Percentiles rank a stretch among this genome's conserved stretches.
phyloP scores from a whole-genome alignment of 1,140 invertebrate species.

The Saxidomus purpurata region DNA sequence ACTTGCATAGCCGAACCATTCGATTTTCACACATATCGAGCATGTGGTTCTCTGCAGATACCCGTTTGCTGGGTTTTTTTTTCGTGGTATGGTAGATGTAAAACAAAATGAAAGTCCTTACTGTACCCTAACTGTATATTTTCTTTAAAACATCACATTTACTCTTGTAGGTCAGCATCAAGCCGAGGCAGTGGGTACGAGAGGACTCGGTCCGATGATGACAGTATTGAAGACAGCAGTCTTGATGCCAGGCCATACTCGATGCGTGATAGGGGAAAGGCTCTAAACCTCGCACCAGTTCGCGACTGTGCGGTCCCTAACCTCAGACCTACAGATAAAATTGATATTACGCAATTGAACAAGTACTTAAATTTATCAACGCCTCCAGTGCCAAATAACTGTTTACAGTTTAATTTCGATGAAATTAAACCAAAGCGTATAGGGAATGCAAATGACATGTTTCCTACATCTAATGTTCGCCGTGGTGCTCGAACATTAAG shows the following conservation, averaged over 20 bases:
- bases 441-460: conserved; percentile 15
- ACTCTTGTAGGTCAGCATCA: conserved; percentile 34
- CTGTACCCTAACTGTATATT: too few species aligned
- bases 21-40: too few species aligned
- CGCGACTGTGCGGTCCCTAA: conserved; percentile 38
- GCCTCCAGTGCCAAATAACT: conserved; percentile 27
- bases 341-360: conserved; percentile 47
- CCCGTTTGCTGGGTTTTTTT: too few species aligned
- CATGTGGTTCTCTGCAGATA: too few species aligned
- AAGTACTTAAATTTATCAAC: conserved; percentile 60
- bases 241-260: conserved; percentile 21
- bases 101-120: too few species aligned
- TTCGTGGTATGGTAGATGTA: too few species aligned
- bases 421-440: conserved; percentile 24
- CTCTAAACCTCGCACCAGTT: conserved; percentile 59
- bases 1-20: too few species aligned
- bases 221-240: conserved; percentile 40
- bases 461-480: conserved; percentile 21
- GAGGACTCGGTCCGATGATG: conserved; percentile 17
- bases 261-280: conserved; percentile 59
- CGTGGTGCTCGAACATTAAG: conserved; percentile 39
- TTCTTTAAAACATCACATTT: too few species aligned
- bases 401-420: conserved; percentile 52
- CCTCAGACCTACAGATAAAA: conserved; percentile 28
- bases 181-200: not conserved